Evolutionary conservation across 2,113 vertebrate species (phyloP).

Genomic region (Protomyctophum bolini): DNA sequence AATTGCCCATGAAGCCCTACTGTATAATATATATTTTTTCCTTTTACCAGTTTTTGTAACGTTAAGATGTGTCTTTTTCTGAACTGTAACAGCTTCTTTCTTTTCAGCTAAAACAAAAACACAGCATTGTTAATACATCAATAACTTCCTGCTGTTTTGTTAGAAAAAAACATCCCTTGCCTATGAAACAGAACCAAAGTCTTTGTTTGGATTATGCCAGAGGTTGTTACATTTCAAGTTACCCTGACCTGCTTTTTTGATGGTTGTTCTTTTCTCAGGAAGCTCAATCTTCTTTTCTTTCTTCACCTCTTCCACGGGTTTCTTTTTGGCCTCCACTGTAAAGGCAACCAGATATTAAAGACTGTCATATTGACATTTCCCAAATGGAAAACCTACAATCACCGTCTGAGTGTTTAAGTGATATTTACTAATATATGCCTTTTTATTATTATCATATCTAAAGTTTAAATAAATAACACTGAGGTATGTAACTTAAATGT

Average conservation of each 20-base stretch:
- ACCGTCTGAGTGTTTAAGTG: no score
- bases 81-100: constrained; percentile 21
- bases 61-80: constrained; percentile 35
- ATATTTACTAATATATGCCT: no score
- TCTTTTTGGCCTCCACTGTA: constrained; percentile 1
- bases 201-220: no score
- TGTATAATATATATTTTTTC: background rate
- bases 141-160: no score
- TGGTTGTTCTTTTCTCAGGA: background rate
- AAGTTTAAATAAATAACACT: no score
- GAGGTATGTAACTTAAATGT: no score
- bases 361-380: no score
- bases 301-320: background rate
- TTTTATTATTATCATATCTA: no score
- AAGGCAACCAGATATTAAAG: no score
- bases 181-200: no score
- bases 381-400: no score
- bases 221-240: background rate
- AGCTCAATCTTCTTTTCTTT: background rate
- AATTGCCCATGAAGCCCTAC: background rate
- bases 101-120: constrained; percentile 17
- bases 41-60: constrained; percentile 38
- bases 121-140: background rate
- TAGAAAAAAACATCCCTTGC: no score
- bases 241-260: constrained; percentile 1